Evolutionary conservation across 2,888 invertebrate genomes (phyloP).

Genomic region (Formica aserva): DNA sequence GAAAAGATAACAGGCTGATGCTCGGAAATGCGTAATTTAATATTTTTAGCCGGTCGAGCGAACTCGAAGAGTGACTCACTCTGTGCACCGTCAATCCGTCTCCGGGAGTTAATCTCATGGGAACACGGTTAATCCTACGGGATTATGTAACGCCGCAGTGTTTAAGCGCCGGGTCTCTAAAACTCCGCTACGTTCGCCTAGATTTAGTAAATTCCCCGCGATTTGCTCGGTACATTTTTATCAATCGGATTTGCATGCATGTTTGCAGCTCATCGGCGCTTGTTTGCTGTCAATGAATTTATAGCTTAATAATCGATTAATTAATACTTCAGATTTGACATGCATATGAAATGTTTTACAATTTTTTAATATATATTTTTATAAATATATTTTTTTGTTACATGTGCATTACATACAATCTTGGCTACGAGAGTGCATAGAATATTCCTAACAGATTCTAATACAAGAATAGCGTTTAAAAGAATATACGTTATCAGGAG

Average conservation of each 20-base stretch:
- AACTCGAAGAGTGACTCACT: conserved; percentile 54
- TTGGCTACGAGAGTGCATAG: not conserved
- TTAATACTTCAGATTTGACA: not conserved
- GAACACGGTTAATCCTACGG: conserved; percentile 76
- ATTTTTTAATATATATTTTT: not conserved
- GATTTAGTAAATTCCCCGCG: conserved; percentile 73
- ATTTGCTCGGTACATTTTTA: conserved; percentile 60
- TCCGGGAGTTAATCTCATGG: conserved; percentile 74
- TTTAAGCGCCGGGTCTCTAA: conserved; percentile 74
- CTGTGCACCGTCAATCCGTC: conserved; percentile 70
- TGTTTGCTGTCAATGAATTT: not conserved
- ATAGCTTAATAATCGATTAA: not conserved
- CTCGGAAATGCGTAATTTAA: conserved; percentile 54
- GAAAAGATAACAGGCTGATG: conserved; percentile 47
- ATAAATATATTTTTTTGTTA: not conserved
- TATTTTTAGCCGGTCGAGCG: conserved; percentile 66
- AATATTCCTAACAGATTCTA: not conserved
- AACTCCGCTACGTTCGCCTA: conserved; percentile 68
- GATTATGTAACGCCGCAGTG: conserved; percentile 79
- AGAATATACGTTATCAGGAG: not conserved
- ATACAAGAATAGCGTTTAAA: not conserved
- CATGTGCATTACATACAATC: not conserved
- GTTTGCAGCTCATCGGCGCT: conserved; percentile 3
- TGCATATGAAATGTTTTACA: not conserved
- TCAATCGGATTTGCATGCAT: conserved; percentile 10